Percentiles rank a stretch among this genome's conserved stretches.
These are phyloP conservation scores for Etheostoma nigrum DNA, from an alignment of 2,797 vertebrate species.

Conservation along the genomic window DNA sequence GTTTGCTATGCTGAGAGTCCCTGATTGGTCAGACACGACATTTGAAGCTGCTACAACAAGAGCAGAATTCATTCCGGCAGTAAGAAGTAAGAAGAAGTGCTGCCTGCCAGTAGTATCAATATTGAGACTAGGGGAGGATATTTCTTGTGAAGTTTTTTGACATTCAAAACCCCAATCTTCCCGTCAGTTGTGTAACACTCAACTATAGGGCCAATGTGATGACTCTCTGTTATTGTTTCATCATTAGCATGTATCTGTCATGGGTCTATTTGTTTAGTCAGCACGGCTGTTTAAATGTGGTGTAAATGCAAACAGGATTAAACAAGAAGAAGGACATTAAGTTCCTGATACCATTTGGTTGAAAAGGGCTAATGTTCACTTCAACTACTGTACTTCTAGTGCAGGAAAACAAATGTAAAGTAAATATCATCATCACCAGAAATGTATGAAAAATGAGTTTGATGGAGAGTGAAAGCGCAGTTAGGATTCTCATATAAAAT, in stretches of 20 bases:
- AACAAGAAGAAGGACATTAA: conserved; percentile 1
- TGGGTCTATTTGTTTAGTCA: background rate
- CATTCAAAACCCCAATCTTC: conserved; percentile 1
- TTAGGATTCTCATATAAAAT: background rate
- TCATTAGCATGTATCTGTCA: background rate
- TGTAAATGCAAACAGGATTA: conserved; percentile 27
- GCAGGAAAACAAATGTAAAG: too few species aligned
- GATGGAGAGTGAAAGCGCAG: background rate
- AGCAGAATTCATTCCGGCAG: conserved; percentile 12
- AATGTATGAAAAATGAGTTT: background rate
- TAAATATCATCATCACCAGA: background rate
- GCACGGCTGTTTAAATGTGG: background rate
- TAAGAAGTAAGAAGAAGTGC: background rate
- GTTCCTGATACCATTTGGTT: conserved; percentile 4
- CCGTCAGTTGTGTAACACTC: background rate
- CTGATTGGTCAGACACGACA: background rate
- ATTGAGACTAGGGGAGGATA: conserved; percentile 5
- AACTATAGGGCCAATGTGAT: background rate
- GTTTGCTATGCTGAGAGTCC: background rate
- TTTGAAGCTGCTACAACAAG: background rate
- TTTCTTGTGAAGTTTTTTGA: conserved; percentile 5
- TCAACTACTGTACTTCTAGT: background rate
- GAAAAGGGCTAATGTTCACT: background rate
- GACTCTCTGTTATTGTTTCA: background rate
- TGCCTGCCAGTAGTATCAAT: conserved; percentile 1